These are phyloP conservation scores for Drosophila testacea DNA, from an alignment of 2,888 invertebrate genomes.

Conservation along the genomic window DNA sequence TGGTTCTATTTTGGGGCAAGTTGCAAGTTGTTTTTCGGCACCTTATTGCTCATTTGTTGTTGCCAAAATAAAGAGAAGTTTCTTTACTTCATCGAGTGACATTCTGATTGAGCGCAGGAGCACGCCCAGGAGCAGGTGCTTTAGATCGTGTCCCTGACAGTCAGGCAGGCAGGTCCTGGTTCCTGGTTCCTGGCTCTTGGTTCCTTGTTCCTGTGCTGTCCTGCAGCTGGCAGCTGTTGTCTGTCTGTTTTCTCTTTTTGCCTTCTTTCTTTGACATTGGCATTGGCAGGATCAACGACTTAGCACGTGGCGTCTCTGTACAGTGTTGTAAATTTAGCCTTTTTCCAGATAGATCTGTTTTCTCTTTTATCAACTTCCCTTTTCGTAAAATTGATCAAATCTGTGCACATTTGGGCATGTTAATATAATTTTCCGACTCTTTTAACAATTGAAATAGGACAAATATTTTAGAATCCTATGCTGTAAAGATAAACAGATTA, in stretches of 20 bases:
- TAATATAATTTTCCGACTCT: no score
- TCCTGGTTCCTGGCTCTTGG: background rate
- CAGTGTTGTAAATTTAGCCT: no score
- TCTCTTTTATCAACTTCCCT: no score
- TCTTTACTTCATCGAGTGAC: constrained; percentile 44
- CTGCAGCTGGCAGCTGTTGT: constrained; percentile 59
- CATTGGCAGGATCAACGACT: constrained; percentile 77
- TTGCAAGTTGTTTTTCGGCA: constrained; percentile 39
- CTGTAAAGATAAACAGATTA: no score
- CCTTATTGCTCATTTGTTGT: constrained; percentile 68
- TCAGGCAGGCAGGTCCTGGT: constrained; percentile 28
- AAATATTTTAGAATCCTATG: no score
- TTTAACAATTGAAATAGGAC: no score
- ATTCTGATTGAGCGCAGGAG: constrained; percentile 70
- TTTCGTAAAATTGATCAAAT: no score
- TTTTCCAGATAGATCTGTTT: no score
- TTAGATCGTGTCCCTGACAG: constrained; percentile 26
- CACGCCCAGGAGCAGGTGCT: constrained; percentile 65
- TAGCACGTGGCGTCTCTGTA: constrained; percentile 67
- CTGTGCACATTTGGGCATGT: no score
- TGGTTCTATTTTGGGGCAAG: background rate
- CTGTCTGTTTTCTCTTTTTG: constrained; percentile 17
- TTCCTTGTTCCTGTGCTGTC: constrained; percentile 17
- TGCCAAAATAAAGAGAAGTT: constrained; percentile 6
- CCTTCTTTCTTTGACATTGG: constrained; percentile 43